Evolutionary conservation across 2,113 vertebrate species (phyloP).

Genomic region (Strix uralensis): DNA sequence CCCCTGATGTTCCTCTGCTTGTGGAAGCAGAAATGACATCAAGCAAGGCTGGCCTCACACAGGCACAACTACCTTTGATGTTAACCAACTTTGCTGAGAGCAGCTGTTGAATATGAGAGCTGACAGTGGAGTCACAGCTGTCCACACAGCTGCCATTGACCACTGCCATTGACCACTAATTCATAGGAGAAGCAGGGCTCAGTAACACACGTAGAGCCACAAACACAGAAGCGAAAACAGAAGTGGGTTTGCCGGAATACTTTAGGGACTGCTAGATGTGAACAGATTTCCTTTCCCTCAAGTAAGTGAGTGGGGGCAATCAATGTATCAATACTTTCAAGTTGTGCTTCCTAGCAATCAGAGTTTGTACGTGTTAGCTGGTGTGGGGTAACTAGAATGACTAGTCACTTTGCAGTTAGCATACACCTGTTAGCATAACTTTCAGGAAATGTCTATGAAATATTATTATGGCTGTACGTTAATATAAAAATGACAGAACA

Average conservation of each 20-base stretch:
- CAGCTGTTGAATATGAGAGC: background rate
- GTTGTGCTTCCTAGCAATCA: background rate
- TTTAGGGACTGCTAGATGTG: background rate
- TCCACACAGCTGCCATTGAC: background rate
- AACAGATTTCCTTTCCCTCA: background rate
- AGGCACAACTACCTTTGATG: background rate
- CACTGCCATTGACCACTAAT: background rate
- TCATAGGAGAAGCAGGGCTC: background rate
- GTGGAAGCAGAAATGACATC: background rate
- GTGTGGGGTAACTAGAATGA: background rate
- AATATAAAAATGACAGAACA: background rate
- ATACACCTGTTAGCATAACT: background rate
- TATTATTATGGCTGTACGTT: background rate
- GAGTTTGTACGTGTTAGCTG: background rate
- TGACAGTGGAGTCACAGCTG: no score
- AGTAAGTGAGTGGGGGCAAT: background rate
- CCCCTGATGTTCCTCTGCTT: background rate
- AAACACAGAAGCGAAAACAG: background rate
- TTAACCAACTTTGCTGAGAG: background rate
- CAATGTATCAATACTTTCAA: background rate
- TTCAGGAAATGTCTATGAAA: background rate
- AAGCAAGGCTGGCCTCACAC: rapidly evolving
- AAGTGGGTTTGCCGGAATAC: background rate
- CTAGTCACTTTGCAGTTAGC: background rate
- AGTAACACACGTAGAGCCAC: background rate